Evolutionary conservation across 1,140 invertebrate species (phyloP).

Genomic region (Euwallacea fornicatus): DNA sequence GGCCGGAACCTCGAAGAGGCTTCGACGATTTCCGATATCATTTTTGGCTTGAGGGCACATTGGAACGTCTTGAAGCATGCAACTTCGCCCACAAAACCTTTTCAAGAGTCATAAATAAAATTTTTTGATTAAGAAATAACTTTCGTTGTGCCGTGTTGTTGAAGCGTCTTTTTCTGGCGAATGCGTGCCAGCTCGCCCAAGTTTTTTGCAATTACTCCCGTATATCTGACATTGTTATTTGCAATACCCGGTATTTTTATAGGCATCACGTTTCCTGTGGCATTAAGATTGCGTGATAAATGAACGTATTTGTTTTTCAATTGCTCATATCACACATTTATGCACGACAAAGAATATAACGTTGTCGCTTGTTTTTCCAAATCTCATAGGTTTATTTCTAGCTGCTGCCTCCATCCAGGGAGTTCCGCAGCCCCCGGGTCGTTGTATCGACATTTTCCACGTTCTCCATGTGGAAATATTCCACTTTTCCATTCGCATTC

Average conservation of each 20-base stretch:
- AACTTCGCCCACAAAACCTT: background rate
- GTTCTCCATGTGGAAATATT: conserved; percentile 30
- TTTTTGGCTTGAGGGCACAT: background rate
- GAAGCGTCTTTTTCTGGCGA: conserved; percentile 13
- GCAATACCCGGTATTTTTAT: conserved; percentile 20
- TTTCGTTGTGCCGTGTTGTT: conserved; percentile 15
- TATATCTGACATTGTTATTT: conserved; percentile 24
- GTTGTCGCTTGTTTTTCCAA: background rate
- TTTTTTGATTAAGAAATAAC: conserved; percentile 28
- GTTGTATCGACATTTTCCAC: conserved; percentile 36
- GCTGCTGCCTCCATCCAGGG: background rate
- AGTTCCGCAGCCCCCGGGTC: background rate
- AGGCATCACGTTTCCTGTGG: conserved; percentile 16
- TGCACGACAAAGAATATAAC: conserved; percentile 3
- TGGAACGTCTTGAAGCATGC: no score
- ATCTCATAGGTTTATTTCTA: background rate
- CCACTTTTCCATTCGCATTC: conserved; percentile 36
- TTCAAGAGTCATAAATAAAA: conserved; percentile 11
- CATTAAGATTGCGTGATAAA: conserved; percentile 20
- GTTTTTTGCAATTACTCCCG: conserved; percentile 1
- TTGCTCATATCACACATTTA: background rate
- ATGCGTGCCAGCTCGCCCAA: conserved; percentile 5
- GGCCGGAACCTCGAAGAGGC: background rate
- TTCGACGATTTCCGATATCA: background rate
- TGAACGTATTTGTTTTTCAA: conserved; percentile 3